These are phyloP conservation scores for Zaprionus nigranus DNA, from an alignment of 1,140 invertebrate genomes.

Conservation along the genomic window DNA sequence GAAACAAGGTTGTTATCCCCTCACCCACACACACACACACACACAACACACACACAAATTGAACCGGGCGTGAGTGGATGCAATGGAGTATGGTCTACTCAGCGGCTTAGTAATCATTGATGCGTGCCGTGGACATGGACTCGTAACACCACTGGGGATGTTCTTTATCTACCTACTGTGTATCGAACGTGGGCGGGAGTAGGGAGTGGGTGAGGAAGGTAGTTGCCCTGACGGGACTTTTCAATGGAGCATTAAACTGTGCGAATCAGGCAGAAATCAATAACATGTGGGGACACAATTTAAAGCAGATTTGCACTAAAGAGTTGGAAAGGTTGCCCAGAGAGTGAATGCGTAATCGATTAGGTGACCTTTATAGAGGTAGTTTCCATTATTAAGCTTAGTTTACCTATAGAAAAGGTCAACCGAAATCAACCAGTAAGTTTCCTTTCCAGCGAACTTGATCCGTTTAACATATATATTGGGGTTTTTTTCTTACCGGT, in stretches of 20 bases:
- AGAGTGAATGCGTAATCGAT: neutral
- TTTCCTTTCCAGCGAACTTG: neutral
- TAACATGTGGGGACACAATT: neutral
- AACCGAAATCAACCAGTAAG: neutral
- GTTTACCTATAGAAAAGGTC: neutral
- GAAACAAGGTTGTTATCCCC: conserved; percentile 3
- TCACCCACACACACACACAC: neutral
- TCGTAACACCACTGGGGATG: conserved; percentile 3
- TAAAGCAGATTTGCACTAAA: neutral
- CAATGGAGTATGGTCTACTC: conserved; percentile 3
- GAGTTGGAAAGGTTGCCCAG: neutral
- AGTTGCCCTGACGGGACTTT: conserved; percentile 12
- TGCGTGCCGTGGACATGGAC: conserved; percentile 40
- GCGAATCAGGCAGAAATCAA: conserved; percentile 42
- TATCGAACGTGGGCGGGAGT: neutral
- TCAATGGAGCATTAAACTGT: conserved; percentile 69
- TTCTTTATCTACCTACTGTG: neutral
- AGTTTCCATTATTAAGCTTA: neutral
- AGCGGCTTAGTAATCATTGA: conserved; percentile 29
- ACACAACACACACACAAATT: neutral
- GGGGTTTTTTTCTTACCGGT: neutral
- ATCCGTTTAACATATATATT: neutral
- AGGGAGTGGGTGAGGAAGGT: neutral
- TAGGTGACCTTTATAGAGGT: neutral
- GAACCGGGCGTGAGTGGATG: neutral